These are phyloP conservation scores for Lordiphosa andalusiaca DNA, from an alignment of 2,888 invertebrate genomes.

Conservation along the genomic window DNA sequence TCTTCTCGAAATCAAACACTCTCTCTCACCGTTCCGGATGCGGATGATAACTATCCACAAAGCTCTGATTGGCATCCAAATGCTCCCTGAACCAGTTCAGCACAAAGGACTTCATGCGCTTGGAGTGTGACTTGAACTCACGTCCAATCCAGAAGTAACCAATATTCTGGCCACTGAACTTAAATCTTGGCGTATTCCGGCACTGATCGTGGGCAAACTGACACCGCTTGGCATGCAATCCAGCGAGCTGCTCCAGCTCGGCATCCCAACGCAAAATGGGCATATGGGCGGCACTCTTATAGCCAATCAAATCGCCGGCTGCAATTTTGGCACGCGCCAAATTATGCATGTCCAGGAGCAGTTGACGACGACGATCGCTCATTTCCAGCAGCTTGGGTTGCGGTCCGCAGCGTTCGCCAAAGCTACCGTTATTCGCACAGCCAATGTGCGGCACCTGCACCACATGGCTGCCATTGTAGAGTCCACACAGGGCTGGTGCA, in stretches of 20 bases:
- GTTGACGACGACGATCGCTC: conserved; percentile 73
- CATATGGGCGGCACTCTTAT: conserved; percentile 73
- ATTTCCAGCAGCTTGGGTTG: conserved; percentile 67
- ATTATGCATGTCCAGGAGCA: conserved; percentile 78
- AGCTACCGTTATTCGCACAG: conserved; percentile 71
- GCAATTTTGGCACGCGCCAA: conserved; percentile 76
- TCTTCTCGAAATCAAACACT: too few relatives aligned
- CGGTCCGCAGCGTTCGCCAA: conserved; percentile 59
- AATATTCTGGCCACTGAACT: conserved; percentile 77
- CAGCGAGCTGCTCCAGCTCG: conserved; percentile 75
- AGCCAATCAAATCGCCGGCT: conserved; percentile 69
- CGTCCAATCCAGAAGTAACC: conserved; percentile 76
- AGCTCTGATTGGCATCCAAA: conserved; percentile 75
- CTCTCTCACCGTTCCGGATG: conserved; percentile 64
- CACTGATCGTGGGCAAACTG: conserved; percentile 76
- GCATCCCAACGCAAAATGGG: conserved; percentile 76
- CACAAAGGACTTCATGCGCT: conserved; percentile 76
- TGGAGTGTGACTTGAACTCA: conserved; percentile 77
- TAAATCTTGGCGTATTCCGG: conserved; percentile 73
- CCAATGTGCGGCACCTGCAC: conserved; percentile 67
- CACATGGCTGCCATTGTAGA: conserved; percentile 75
- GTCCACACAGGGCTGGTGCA: conserved; percentile 63
- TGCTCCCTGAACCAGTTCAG: conserved; percentile 77
- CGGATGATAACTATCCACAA: conserved; percentile 65
- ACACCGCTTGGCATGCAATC: conserved; percentile 75